Conservation (phyloP, 2,113 vertebrate species). For the Myiopsitta monachus region DNA sequence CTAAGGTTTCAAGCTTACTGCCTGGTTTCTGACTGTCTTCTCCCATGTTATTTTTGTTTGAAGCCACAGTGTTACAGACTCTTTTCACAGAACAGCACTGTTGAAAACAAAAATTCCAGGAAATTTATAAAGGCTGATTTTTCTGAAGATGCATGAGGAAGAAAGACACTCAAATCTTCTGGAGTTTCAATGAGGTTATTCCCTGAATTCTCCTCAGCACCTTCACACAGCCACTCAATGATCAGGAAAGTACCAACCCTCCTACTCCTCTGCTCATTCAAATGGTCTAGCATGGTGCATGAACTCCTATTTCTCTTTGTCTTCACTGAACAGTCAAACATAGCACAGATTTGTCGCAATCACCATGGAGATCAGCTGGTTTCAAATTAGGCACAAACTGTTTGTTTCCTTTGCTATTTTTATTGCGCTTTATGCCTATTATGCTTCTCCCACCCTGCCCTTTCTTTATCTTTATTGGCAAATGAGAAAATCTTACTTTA, state of each 20-base stretch:
- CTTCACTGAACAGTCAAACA: background rate
- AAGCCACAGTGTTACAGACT: background rate
- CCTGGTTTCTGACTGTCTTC: background rate
- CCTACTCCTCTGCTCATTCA: background rate
- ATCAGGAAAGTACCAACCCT: background rate
- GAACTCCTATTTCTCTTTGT: slow-evolving; percentile 7
- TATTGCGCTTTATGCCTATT: slow-evolving; percentile 3
- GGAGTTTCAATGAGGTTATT: background rate
- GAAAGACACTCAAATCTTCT: background rate
- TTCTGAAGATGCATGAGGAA: background rate
- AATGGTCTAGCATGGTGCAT: background rate
- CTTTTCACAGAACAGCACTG: background rate
- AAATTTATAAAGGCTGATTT: background rate
- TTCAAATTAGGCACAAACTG: slow-evolving; percentile 43
- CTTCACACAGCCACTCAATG: background rate
- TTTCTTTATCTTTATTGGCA: background rate
- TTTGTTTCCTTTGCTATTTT: slow-evolving; percentile 58
- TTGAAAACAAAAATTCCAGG: background rate
- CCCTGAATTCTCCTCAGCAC: background rate
- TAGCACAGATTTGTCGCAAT: background rate
- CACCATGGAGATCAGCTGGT: slow-evolving; percentile 48
- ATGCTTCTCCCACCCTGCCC: background rate
- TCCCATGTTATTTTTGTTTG: background rate
- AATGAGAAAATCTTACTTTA: background rate
- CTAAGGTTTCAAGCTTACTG: background rate